A percentile compares a stretch with the other conserved stretches of the same genome.
phyloP scores from a whole-genome alignment of 2,797 vertebrate species.

The Sebastes hopkinsi region DNA sequence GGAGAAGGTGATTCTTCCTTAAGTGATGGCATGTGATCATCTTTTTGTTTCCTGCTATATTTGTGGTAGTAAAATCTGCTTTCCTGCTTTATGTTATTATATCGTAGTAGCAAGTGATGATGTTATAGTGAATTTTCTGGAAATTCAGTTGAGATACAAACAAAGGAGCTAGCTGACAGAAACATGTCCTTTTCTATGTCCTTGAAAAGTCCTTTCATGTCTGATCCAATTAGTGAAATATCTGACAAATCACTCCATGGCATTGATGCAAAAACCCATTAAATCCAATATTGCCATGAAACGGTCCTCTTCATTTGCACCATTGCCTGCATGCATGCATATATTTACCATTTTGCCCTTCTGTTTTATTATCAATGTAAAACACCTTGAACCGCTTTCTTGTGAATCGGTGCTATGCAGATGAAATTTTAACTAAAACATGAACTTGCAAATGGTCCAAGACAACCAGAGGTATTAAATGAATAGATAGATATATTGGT shows the following conservation, averaged over 20 bases:
- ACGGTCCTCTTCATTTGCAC: neutral
- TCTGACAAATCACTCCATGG: neutral
- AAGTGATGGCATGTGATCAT: neutral
- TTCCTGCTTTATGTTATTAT: neutral
- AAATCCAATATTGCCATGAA: neutral
- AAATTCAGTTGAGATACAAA: neutral
- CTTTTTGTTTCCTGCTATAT: neutral
- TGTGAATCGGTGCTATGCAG: neutral
- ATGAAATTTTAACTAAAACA: neutral
- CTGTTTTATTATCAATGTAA: neutral
- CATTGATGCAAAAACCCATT: neutral
- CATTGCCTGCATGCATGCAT: neutral
- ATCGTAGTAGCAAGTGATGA: neutral
- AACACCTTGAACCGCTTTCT: neutral
- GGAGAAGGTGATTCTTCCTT: too few species aligned
- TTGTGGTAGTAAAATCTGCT: neutral
- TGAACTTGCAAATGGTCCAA: neutral
- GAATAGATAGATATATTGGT: neutral
- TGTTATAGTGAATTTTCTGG: neutral
- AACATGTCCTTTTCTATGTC: neutral
- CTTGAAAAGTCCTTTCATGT: neutral
- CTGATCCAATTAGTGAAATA: neutral
- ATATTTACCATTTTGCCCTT: neutral
- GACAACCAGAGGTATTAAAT: neutral
- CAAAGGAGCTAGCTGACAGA: neutral